Evolutionary conservation across 2,888 invertebrate species (phyloP).

Genomic region (Pycnomerus fuliginosus): DNA sequence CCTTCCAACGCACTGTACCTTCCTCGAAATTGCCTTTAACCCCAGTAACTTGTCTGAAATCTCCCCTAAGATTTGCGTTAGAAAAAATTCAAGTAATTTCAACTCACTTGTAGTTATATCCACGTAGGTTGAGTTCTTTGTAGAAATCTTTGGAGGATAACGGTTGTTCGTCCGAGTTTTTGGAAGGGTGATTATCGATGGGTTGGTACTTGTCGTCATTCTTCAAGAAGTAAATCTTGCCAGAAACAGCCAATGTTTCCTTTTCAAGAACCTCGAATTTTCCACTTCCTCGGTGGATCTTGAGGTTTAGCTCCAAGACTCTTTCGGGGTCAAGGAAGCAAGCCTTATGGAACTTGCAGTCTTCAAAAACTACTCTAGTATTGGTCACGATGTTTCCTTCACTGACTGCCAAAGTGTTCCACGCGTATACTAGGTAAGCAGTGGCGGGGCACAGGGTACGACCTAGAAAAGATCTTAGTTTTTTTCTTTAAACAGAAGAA

Average conservation of each 20-base stretch:
- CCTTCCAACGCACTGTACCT: slow-evolving; percentile 35
- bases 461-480: no score
- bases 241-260: slow-evolving; percentile 8
- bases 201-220: neutral
- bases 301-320: slow-evolving; percentile 40
- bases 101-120: slow-evolving; percentile 57
- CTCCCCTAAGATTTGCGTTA: slow-evolving; percentile 28
- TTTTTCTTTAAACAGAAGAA: no score
- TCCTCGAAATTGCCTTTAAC: slow-evolving; percentile 27
- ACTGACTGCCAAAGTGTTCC: slow-evolving; percentile 57
- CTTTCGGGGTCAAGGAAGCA: slow-evolving; percentile 41
- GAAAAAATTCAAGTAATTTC: neutral
- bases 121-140: slow-evolving; percentile 66
- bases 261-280: slow-evolving; percentile 40
- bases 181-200: neutral
- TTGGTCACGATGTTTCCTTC: slow-evolving; percentile 46
- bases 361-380: slow-evolving; percentile 59
- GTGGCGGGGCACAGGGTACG: slow-evolving; percentile 61
- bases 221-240: slow-evolving; percentile 3
- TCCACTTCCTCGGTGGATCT: slow-evolving; percentile 36
- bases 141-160: slow-evolving; percentile 64
- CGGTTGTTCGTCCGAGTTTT: slow-evolving; percentile 45
- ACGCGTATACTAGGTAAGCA: slow-evolving; percentile 54
- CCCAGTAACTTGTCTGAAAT: slow-evolving; percentile 33
- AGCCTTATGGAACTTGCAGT: slow-evolving; percentile 61